Base-by-base conservation (phyloP, 2,113 vertebrate genomes). In the Elachura formosa region DNA sequence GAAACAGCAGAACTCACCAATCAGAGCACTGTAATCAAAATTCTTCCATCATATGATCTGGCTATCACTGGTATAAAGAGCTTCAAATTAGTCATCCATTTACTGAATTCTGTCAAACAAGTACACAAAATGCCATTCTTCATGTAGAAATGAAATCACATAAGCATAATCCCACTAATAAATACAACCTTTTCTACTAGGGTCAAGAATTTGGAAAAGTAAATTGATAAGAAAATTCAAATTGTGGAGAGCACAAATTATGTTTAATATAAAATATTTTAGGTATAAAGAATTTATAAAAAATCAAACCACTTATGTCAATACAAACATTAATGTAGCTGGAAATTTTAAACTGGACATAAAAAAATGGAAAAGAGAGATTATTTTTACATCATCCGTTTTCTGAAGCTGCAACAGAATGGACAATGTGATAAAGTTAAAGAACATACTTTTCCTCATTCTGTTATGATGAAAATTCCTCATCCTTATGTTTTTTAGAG, bases 261-360 rank as follows among this genome's bases (percentile, higher is more conserved):
- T 63, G 15, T 10, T 38, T 73, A 58, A 74, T 80, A 80, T 54
- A 20, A 94, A 83, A 84, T 20, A 55, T 59, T 84, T 75, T 51
- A 58, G 8, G 48, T 84, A 80, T 52, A 94, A 59, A 21, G 5
- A 68, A 46, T 91, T 94, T 84, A 76, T 90, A 64, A 90, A 91
- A 89, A 91, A 84, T 76, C 77, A 26, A 90, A 69, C 11, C 25
- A 43, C 26, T 67, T 81, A 75, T 34, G 83, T 54, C 49, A 66
- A 95, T 82, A 73, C 29, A 92, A 89, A 95, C 61, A 67, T 82
- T 96, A 94, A 93, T 82, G 54, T 84, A 63, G 14, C 28, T 95
- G 63, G 13, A 96, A 95, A 95, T 76, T 71, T 90, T 95, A 89
- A 95, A 69, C 8, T 1, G 28, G 77, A 77, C 23, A 71, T 90